Evolutionary conservation across 2,797 vertebrate species (phyloP), one percentile per base, ranked within the genome.

Genomic region (Tenualosa ilisha): DNA sequence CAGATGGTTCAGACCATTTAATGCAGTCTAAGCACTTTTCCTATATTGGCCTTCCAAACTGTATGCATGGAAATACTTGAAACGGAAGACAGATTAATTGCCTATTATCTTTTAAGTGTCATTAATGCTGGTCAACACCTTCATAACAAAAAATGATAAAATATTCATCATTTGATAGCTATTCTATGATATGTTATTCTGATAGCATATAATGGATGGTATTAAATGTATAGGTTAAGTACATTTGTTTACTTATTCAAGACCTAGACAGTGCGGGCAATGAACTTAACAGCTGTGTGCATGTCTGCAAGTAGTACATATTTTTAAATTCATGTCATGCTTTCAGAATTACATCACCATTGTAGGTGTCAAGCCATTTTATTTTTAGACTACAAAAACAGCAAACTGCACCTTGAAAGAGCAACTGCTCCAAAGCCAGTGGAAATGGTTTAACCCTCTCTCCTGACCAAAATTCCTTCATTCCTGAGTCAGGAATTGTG

Each of bases 321-420:
- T 75, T 43, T 79, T 40, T 79, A 43, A 79, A 43, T 79, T 79
- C 40, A 79, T 22, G 72, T 17, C 26, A 46, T 2, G 72, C 40
- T 79, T 43, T 79, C 40, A 43, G 72, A 79, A 79, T 79, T 79
- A 79, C 72, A 79, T 79, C 72, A 79, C 72, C 37, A 46, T 40
- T 79, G 72, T 79, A 79, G 72, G 72, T 79, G 72, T 79, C 40
- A 20, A 79, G 72, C 17, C 72, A 79, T 46, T 46, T 79, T 79
- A 79, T 79, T 79, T 79, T 46, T 79, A 79, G 72, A 79, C 37
- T 79, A 79, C 72, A 79, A 79, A 75, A 46, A 40, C 37, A 79
- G 72, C 72, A 17, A 79, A 79, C 15, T 79, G 37, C 72, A 79
- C 72, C 72, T 79, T 79, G 72, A 79, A 43, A 46, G 40, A 79